Evolutionary conservation across 1,140 invertebrate species (phyloP).

Genomic region (Goniozus legneri): DNA sequence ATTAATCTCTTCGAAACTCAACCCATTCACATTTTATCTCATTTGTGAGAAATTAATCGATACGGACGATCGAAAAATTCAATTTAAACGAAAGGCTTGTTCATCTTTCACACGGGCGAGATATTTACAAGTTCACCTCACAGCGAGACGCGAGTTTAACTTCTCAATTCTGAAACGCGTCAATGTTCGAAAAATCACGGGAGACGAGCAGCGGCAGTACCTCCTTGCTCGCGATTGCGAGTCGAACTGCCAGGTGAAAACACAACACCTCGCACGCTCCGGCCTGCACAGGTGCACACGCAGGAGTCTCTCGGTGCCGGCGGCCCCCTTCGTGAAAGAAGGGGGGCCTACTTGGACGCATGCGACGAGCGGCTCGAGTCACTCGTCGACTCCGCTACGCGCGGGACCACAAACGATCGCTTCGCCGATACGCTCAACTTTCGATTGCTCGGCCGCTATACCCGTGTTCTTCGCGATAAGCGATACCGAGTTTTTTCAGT

Average conservation of each 20-base stretch:
- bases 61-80: no score
- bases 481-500: no score
- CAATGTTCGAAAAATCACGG: conserved; percentile 6
- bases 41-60: no score
- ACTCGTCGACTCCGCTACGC: neutral
- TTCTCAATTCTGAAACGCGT: neutral
- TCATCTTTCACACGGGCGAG: neutral
- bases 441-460: no score
- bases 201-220: conserved; percentile 29
- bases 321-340: conserved; percentile 21
- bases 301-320: conserved; percentile 31
- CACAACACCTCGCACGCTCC: conserved; percentile 46
- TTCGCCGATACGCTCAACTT: no score
- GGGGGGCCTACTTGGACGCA: conserved; percentile 39
- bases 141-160: no score
- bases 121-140: conserved; percentile 9
- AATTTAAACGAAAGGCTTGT: no score
- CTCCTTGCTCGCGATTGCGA: conserved; percentile 42
- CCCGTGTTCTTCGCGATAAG: no score
- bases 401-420: no score
- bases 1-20: no score
- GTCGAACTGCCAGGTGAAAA: conserved; percentile 51
- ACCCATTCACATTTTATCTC: no score
- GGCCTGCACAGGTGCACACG: conserved; percentile 47
- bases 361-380: neutral